Conservation (phyloP, 2,888 invertebrate species). For the Plutella xylostella region DNA sequence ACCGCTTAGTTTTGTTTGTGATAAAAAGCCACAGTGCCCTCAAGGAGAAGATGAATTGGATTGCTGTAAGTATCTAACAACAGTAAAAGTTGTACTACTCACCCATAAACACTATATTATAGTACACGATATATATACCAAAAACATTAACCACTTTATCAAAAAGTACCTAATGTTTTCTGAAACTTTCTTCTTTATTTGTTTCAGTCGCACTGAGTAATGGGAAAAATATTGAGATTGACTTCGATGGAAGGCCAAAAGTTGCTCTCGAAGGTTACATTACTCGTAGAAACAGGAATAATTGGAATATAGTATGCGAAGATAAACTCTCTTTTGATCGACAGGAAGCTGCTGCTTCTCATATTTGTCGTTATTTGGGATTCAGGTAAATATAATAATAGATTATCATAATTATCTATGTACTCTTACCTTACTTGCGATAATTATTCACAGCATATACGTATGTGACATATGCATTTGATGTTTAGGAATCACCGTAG, state of each 20-base stretch:
- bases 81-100: not conserved
- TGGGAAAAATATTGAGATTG: constrained; percentile 69
- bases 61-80: constrained; percentile 72
- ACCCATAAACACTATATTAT: constrained; percentile 3
- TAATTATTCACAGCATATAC: too few relatives aligned
- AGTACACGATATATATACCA: not conserved
- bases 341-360: constrained; percentile 58
- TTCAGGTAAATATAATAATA: constrained; percentile 69
- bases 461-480: too few relatives aligned
- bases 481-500: too few relatives aligned
- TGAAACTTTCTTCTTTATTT: constrained; percentile 19
- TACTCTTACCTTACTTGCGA: too few relatives aligned
- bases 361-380: constrained; percentile 76
- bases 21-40: constrained; percentile 74
- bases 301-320: constrained; percentile 77
- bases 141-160: too few relatives aligned
- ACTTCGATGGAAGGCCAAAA: constrained; percentile 71
- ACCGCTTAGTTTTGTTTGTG: constrained; percentile 70
- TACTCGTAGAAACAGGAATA: constrained; percentile 68
- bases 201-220: constrained; percentile 77
- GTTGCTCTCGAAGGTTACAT: constrained; percentile 73
- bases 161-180: too few relatives aligned
- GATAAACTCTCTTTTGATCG: constrained; percentile 47
- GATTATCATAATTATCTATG: too few relatives aligned
- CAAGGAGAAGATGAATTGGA: constrained; percentile 82